A percentile compares a stretch with the other conserved stretches of the same genome.
These are phyloP conservation scores for Callocephalon fimbriatum DNA, from an alignment of 2,113 vertebrate species.

Conservation along the genomic window DNA sequence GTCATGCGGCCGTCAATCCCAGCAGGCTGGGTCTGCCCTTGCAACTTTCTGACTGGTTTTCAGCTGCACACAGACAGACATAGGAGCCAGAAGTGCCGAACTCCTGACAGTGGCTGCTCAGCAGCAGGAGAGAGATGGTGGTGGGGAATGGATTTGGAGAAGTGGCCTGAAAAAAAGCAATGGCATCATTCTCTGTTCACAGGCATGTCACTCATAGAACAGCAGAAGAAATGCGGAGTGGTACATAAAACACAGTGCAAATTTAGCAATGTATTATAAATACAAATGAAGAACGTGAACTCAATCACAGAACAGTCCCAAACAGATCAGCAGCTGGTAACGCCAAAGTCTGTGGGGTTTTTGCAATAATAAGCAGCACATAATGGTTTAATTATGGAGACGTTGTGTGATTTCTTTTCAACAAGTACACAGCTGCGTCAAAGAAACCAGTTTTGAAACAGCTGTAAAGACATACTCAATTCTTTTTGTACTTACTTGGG, in stretches of 20 bases:
- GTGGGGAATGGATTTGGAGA: neutral
- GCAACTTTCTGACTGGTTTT: neutral
- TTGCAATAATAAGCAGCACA: neutral
- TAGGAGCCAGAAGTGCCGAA: neutral
- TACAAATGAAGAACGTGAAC: neutral
- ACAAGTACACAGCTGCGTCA: neutral
- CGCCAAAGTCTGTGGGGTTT: neutral
- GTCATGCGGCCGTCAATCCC: neutral
- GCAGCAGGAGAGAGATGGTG: neutral
- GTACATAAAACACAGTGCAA: neutral
- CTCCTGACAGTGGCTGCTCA: neutral
- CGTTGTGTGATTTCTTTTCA: neutral
- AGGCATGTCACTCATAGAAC: neutral
- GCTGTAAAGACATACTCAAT: neutral
- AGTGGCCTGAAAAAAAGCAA: neutral
- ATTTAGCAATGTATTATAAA: neutral
- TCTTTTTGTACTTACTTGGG: neutral
- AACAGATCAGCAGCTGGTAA: constrained; percentile 7
- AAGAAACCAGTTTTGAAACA: neutral
- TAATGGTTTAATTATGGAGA: constrained; percentile 30
- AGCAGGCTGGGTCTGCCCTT: neutral
- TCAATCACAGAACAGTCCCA: neutral
- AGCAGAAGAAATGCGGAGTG: neutral
- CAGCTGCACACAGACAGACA: neutral
- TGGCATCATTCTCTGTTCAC: fast-evolving